Evolutionary conservation across 2,888 invertebrate genomes (phyloP).

Genomic region (Oscheius sp.): DNA sequence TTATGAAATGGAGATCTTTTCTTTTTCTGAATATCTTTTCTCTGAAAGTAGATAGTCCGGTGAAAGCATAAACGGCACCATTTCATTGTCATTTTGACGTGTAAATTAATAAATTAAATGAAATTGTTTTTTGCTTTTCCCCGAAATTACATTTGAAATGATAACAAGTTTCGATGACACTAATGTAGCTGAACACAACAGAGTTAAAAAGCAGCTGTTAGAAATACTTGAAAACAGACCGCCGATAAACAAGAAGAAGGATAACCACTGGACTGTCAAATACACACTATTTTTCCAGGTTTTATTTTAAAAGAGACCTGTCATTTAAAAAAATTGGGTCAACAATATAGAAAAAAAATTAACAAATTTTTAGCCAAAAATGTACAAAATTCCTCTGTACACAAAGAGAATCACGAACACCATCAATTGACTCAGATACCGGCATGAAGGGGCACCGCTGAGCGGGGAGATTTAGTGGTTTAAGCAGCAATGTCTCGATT

Average conservation of each 20-base stretch:
- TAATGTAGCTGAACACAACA: too few species aligned
- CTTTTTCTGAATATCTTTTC: too few species aligned
- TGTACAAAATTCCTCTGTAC: conserved; percentile 13
- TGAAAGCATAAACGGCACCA: conserved; percentile 29
- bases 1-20: conserved; percentile 14
- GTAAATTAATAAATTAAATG: conserved; percentile 36
- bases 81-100: conserved; percentile 49
- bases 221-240: too few species aligned
- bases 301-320: neutral
- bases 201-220: too few species aligned
- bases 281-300: too few species aligned
- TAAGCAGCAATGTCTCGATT: neutral
- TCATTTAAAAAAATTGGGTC: conserved; percentile 9
- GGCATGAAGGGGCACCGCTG: conserved; percentile 7
- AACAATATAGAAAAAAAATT: too few species aligned
- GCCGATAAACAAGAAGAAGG: too few species aligned
- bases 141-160: neutral
- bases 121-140: conserved; percentile 13
- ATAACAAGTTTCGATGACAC: too few species aligned
- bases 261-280: too few species aligned
- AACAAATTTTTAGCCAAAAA: conserved; percentile 16
- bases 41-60: conserved; percentile 27
- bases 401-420: conserved; percentile 17
- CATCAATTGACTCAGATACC: conserved; percentile 17
- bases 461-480: neutral